Evolutionary conservation across 2,888 invertebrate species (phyloP), one percentile per base, ranked within the genome.

Genomic region (Noctua janthe): DNA sequence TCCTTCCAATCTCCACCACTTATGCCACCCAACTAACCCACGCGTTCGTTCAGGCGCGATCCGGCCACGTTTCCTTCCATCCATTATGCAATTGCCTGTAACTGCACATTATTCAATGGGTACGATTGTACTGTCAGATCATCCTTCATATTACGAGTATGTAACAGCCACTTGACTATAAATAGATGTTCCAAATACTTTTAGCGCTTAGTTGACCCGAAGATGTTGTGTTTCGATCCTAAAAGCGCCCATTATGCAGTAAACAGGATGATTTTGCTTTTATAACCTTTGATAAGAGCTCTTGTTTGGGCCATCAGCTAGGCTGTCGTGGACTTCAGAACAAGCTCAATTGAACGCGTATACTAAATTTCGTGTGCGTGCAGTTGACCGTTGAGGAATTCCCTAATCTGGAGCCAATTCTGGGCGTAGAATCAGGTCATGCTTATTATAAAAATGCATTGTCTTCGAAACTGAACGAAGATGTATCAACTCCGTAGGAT

Each of bases 41-140:
- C 78, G 64, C 70, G 35, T 51, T 59, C 35, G 66, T 64, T 77
- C n/a, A 78, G 71, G 51, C 47, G 62, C 35, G 49, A 54, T 59
- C 15, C 10, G 64, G 56, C 72, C 39, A 87, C 43, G 64, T 80
- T 85, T 83, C 84, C 85, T 75, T 54, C 43, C 62, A 66, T 49
- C 71, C 17, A 86, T 85, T 85, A 86, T 67, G 76, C 80, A 87
- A 87, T 87, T 78, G 80, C 67, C 56, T 35, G 70, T 70, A 73
- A 83, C 77, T 87, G 84, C 77, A 87, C 66, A 73, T 87, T 77
- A 83, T 78, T 75, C 70, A 87, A 80, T 79, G 62, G 73, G 35
- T 74, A 67, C 72, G 56, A 67, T 59, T 71, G 75, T 80, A 59
- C 67, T 54, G 59, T 74, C 73, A 73, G 72, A 78, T 78, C 71